Conservation (phyloP, 2,888 invertebrate species). For the Brachynemurus nebulosus region DNA sequence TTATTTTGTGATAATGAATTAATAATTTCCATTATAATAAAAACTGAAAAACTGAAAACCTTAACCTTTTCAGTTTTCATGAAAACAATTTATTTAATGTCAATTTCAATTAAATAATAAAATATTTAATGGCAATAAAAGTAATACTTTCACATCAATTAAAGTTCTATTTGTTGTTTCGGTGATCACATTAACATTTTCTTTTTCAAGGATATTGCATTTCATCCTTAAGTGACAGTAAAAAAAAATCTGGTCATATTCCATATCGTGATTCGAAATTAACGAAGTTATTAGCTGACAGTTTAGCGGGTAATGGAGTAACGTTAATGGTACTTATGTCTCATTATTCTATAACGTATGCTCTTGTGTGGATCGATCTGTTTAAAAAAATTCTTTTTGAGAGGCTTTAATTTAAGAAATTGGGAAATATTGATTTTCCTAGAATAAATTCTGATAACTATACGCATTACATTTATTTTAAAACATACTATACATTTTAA, state of each 20-base stretch:
- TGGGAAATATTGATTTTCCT: no score
- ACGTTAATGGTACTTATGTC: slow-evolving; percentile 70
- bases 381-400: no score
- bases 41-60: background rate
- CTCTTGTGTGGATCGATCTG: no score
- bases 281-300: slow-evolving; percentile 85
- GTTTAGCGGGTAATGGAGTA: slow-evolving; percentile 85
- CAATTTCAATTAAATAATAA: background rate
- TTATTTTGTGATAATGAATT: no score
- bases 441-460: no score
- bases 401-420: no score
- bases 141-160: background rate
- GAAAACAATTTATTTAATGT: background rate
- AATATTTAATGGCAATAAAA: background rate
- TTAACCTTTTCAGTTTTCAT: background rate
- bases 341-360: no score
- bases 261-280: slow-evolving; percentile 90
- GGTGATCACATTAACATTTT: no score
- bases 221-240: slow-evolving; percentile 73
- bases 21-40: background rate
- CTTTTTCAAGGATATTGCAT: slow-evolving; percentile 72
- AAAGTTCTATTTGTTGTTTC: no score
- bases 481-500: no score
- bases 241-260: slow-evolving; percentile 69
- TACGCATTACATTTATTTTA: no score